These are phyloP conservation scores for Ochotona princeps DNA, from an alignment of 2,113 vertebrate species.

Conservation along the genomic window DNA sequence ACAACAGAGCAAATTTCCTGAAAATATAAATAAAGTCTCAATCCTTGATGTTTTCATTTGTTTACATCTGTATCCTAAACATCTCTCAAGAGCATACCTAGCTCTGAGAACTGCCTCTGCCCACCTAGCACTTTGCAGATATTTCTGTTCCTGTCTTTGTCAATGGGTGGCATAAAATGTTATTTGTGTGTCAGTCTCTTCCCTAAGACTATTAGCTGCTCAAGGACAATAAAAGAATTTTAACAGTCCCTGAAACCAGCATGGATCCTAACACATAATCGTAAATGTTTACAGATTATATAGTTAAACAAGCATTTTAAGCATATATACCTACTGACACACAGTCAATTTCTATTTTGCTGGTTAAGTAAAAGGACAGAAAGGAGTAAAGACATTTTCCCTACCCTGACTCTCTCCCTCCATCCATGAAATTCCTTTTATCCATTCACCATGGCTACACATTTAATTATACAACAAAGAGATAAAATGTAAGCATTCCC, in stretches of 20 bases:
- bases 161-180: neutral
- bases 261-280: neutral
- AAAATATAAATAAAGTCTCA: conserved; percentile 27
- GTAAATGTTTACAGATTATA: conserved; percentile 1
- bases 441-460: neutral
- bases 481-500: neutral
- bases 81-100: neutral
- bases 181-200: neutral
- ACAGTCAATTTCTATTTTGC: neutral
- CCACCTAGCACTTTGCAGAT: neutral
- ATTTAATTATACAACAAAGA: conserved; percentile 23
- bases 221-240: neutral
- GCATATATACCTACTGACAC: neutral
- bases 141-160: neutral
- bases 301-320: conserved; percentile 2
- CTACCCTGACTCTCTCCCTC: neutral
- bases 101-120: neutral
- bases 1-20: neutral
- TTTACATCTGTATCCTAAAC: neutral
- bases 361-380: neutral
- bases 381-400: conserved; percentile 20
- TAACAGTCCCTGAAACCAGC: neutral
- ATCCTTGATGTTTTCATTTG: neutral
- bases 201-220: neutral
- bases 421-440: neutral